These are phyloP conservation scores for Tipula unca DNA, from an alignment of 2,888 invertebrate genomes.

Conservation along the genomic window DNA sequence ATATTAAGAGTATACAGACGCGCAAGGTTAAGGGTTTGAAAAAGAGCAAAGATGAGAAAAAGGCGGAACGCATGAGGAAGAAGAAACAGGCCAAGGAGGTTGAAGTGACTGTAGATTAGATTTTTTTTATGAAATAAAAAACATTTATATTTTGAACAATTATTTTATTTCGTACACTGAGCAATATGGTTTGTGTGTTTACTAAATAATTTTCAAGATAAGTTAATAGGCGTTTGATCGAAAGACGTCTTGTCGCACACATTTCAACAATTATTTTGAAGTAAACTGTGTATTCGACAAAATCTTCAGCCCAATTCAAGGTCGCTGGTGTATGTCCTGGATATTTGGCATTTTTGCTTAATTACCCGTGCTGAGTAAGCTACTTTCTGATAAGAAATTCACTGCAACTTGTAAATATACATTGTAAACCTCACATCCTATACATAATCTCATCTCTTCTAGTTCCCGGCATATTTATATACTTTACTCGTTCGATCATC, in stretches of 20 bases:
- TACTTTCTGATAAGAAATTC: background rate
- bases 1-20: conserved; percentile 76
- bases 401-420: background rate
- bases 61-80: conserved; percentile 38
- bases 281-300: background rate
- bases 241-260: background rate
- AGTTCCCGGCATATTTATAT: background rate
- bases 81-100: background rate
- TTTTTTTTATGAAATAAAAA: background rate
- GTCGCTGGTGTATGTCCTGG: background rate
- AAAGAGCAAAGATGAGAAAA: conserved; percentile 61
- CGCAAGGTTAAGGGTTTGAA: conserved; percentile 84
- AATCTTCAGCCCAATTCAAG: background rate
- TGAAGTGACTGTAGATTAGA: conserved; percentile 1
- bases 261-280: background rate
- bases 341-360: background rate
- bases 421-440: background rate
- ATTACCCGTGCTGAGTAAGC: background rate
- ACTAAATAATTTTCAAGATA: background rate
- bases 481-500: background rate
- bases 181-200: background rate
- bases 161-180: background rate
- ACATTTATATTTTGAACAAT: background rate
- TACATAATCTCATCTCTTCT: background rate
- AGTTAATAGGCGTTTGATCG: background rate